Conservation (phyloP, 2,797 vertebrate species). For the Eidolon dupreanum region DNA sequence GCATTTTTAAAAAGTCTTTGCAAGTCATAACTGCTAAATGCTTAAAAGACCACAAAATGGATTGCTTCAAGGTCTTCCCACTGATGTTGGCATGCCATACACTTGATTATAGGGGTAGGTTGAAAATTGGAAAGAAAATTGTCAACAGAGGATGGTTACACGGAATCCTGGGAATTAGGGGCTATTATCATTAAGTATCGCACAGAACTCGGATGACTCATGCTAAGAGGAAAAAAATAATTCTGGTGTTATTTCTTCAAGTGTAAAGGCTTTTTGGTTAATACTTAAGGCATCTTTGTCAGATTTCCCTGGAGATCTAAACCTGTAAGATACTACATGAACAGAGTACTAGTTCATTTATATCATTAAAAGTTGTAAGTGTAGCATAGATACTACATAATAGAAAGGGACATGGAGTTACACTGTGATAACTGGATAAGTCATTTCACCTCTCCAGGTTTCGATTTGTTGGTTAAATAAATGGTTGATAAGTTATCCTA, state of each 20-base stretch:
- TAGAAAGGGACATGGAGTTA: neutral
- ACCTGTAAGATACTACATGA: neutral
- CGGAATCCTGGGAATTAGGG: neutral
- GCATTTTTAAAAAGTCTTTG: neutral
- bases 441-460: neutral
- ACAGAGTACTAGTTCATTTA: neutral
- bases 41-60: conserved; percentile 19
- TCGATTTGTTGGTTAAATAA: neutral
- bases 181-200: neutral
- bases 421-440: neutral
- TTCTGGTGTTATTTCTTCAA: neutral
- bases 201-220: neutral
- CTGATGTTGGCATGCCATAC: neutral
- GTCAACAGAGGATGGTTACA: neutral
- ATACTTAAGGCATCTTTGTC: neutral
- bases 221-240: neutral
- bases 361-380: neutral
- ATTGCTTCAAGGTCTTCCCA: neutral
- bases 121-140: neutral
- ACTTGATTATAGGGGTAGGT: neutral
- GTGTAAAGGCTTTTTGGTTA: neutral
- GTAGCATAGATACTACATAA: too few relatives aligned
- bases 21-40: conserved; percentile 1
- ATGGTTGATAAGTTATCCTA: neutral
- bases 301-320: neutral